phyloP scores from a whole-genome alignment of 2,113 vertebrate species.

The Hippocampus comes region DNA sequence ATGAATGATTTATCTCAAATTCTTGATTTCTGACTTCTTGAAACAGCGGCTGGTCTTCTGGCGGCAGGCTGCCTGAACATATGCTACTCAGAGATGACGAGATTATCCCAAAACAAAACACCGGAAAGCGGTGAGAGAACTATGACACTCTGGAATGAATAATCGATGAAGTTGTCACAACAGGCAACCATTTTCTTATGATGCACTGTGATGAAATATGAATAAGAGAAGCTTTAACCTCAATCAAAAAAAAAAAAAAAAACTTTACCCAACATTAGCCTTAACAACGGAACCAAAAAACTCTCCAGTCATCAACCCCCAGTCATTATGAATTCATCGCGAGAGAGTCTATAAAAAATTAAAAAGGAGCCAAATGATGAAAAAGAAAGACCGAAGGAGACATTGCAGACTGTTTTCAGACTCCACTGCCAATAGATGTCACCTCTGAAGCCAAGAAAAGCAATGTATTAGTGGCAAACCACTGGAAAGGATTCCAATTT shows the following conservation, averaged over 20 bases:
- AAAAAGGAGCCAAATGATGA: conserved; percentile 14
- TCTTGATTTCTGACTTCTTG: background rate
- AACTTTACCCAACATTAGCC: background rate
- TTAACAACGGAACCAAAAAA: conserved; percentile 2
- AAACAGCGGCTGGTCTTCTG: background rate
- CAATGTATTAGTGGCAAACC: conserved; percentile 28
- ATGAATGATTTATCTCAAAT: background rate
- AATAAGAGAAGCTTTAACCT: background rate
- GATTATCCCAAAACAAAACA: background rate
- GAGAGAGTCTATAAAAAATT: conserved; percentile 5
- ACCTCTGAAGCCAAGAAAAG: conserved; percentile 33
- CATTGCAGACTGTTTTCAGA: conserved; percentile 19
- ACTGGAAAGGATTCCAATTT: conserved; percentile 30
- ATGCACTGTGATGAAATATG: background rate
- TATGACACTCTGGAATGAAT: background rate
- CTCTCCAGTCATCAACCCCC: background rate
- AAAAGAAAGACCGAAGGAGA: conserved; percentile 16
- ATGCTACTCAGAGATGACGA: background rate
- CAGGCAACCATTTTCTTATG: background rate
- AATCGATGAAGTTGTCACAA: conserved; percentile 2
- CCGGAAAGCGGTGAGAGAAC: background rate
- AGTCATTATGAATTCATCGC: background rate
- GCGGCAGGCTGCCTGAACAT: background rate
- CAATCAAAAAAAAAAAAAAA: background rate
- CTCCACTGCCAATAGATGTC: conserved; percentile 31